Evolutionary conservation across 2,888 invertebrate genomes (phyloP).

Genomic region (Alviniconcha strummeri): DNA sequence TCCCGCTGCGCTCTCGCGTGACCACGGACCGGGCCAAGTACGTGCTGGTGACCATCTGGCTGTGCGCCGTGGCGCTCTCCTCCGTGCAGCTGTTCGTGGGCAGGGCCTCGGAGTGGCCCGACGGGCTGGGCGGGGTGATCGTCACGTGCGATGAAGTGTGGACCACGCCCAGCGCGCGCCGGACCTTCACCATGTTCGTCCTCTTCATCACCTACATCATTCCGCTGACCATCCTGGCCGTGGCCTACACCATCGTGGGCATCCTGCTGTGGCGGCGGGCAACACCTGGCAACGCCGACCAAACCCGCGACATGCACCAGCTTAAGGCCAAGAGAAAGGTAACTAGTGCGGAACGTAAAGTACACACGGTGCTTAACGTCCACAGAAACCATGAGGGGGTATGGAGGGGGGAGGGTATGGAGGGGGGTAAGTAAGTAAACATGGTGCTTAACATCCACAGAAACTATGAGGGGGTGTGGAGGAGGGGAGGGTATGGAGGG

Average conservation of each 20-base stretch:
- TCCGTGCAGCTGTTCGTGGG: constrained; percentile 72
- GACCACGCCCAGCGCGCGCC: constrained; percentile 42
- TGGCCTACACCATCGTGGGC: constrained; percentile 74
- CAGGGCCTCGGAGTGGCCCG: constrained; percentile 56
- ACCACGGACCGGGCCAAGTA: constrained; percentile 71
- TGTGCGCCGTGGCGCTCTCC: constrained; percentile 70
- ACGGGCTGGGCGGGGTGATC: constrained; percentile 20
- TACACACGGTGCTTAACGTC: no score
- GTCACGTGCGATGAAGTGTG: constrained; percentile 59
- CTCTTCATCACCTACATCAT: constrained; percentile 65
- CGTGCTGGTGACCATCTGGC: constrained; percentile 74
- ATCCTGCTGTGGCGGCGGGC: constrained; percentile 74
- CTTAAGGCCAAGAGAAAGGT: constrained; percentile 74
- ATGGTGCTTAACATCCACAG: no score
- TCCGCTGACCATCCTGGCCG: constrained; percentile 67
- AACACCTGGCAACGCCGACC: constrained; percentile 75
- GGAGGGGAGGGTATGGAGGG: neutral
- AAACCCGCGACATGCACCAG: constrained; percentile 73
- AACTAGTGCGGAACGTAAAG: constrained; percentile 24
- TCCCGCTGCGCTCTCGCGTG: constrained; percentile 71
- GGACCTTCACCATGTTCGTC: constrained; percentile 65
- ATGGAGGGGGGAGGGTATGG: neutral
- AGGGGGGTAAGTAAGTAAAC: neutral
- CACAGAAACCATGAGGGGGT: neutral
- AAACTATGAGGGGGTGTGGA: neutral